Evolutionary conservation across 2,888 invertebrate species (phyloP).

Genomic region (Penaeus monodon): DNA sequence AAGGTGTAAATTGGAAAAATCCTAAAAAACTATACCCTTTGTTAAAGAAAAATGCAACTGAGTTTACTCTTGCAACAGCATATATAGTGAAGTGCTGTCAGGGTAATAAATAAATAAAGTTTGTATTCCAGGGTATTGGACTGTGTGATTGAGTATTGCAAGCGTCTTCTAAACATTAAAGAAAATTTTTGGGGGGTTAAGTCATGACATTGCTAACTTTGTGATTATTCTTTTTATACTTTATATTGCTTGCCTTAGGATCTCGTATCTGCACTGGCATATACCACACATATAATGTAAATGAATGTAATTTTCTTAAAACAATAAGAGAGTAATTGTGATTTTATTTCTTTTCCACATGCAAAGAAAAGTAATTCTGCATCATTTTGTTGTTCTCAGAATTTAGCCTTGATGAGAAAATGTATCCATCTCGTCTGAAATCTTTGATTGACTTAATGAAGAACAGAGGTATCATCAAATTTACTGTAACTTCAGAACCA

Average conservation of each 20-base stretch:
- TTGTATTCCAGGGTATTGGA: no score
- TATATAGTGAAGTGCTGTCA: no score
- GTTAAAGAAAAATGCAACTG: background rate
- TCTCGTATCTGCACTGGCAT: no score
- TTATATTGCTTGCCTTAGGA: background rate
- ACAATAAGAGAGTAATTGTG: background rate
- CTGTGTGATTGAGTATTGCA: no score
- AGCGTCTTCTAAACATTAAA: no score
- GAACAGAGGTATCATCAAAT: slow-evolving; percentile 41
- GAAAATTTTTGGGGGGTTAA: no score
- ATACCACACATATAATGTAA: no score
- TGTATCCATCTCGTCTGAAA: slow-evolving; percentile 24
- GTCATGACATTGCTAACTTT: no score
- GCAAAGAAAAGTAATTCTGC: background rate
- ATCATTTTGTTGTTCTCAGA: slow-evolving; percentile 28
- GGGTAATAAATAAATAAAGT: no score
- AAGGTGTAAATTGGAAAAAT: background rate
- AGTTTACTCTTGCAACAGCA: no score
- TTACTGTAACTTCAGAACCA: slow-evolving; percentile 56
- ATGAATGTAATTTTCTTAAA: no score
- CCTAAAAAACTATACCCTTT: background rate
- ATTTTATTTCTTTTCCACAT: background rate
- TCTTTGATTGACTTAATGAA: slow-evolving; percentile 50
- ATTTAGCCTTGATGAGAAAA: slow-evolving; percentile 33
- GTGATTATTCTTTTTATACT: no score